These are phyloP conservation scores for Caenorhabditis imperialis DNA, from an alignment of 2,888 invertebrate genomes.

Conservation along the genomic window DNA sequence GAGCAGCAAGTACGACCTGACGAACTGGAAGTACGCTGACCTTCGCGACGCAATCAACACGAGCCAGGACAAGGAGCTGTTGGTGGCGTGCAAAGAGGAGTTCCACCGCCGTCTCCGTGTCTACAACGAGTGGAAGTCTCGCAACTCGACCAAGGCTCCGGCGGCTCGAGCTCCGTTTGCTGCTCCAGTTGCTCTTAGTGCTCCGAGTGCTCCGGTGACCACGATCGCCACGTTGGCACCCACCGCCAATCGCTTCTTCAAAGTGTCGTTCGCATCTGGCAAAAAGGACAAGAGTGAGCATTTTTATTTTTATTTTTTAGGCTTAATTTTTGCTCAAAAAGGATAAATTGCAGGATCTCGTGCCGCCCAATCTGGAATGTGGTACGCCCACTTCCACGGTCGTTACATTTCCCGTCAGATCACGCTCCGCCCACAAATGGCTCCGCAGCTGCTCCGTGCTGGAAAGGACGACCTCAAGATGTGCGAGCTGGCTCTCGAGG, in stretches of 20 bases:
- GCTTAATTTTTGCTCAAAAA: too few relatives aligned
- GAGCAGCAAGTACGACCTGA: conserved; percentile 87
- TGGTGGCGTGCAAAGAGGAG: conserved; percentile 97
- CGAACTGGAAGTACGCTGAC: conserved; percentile 98
- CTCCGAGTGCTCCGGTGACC: too few relatives aligned
- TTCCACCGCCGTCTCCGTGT: conserved; percentile 97
- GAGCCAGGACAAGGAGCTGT: conserved; percentile 94
- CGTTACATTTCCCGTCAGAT: conserved; percentile 97
- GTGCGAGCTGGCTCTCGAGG: conserved; percentile 95
- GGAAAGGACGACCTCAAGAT: conserved; percentile 98
- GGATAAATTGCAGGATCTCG: conserved; percentile 24
- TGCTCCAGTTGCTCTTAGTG: too few relatives aligned
- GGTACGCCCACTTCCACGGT: conserved; percentile 99
- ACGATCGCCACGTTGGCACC: neutral
- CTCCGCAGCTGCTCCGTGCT: conserved; percentile 89
- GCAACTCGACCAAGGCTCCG: conserved; percentile 48
- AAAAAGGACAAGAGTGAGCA: conserved; percentile 32
- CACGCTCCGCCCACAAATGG: conserved; percentile 94
- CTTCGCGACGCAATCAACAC: conserved; percentile 97
- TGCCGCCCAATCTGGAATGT: conserved; percentile 85
- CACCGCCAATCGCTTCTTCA: conserved; percentile 62
- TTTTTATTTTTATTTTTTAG: too few relatives aligned
- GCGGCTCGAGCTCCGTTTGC: conserved; percentile 56
- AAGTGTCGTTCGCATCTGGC: conserved; percentile 55
- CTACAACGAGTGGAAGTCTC: conserved; percentile 94